Conservation (phyloP, 2,888 invertebrate species). For the Drosophila tanythrix region DNA sequence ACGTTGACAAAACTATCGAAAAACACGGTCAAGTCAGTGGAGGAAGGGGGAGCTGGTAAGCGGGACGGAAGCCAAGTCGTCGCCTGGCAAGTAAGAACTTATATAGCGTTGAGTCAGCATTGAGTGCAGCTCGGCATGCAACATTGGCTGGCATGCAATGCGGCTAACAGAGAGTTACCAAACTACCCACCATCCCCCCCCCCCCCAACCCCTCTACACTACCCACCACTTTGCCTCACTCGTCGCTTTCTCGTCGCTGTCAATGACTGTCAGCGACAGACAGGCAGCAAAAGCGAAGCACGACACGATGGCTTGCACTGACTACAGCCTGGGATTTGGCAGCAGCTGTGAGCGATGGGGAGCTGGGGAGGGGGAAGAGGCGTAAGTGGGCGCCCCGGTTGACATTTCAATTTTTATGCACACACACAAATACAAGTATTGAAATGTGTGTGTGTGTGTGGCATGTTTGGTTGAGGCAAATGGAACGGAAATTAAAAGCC, state of each 20-base stretch:
- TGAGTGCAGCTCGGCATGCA: conserved; percentile 72
- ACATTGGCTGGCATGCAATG: conserved; percentile 68
- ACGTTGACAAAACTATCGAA: conserved; percentile 37
- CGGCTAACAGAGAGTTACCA: conserved; percentile 26
- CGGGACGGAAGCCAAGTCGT: conserved; percentile 16
- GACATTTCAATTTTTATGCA: conserved; percentile 73
- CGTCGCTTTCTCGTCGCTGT: conserved; percentile 48
- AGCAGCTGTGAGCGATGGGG: neutral
- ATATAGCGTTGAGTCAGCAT: conserved; percentile 71
- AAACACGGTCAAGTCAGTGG: conserved; percentile 23
- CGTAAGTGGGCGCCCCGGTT: conserved; percentile 2
- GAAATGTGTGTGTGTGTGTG: conserved; percentile 29
- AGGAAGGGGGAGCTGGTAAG: neutral
- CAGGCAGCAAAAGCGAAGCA: conserved; percentile 65
- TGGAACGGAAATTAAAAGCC: conserved; percentile 72
- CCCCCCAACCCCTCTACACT: neutral
- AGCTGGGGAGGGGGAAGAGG: neutral
- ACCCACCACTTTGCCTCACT: neutral
- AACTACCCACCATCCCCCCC: neutral
- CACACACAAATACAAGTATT: conserved; percentile 39
- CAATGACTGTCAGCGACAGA: conserved; percentile 75
- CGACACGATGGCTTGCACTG: conserved; percentile 47
- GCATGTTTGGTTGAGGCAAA: conserved; percentile 46
- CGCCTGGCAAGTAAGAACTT: conserved; percentile 68
- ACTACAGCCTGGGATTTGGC: conserved; percentile 26